Evolutionary conservation across 2,113 vertebrate genomes (phyloP).

Genomic region (Epinephelus moara): DNA sequence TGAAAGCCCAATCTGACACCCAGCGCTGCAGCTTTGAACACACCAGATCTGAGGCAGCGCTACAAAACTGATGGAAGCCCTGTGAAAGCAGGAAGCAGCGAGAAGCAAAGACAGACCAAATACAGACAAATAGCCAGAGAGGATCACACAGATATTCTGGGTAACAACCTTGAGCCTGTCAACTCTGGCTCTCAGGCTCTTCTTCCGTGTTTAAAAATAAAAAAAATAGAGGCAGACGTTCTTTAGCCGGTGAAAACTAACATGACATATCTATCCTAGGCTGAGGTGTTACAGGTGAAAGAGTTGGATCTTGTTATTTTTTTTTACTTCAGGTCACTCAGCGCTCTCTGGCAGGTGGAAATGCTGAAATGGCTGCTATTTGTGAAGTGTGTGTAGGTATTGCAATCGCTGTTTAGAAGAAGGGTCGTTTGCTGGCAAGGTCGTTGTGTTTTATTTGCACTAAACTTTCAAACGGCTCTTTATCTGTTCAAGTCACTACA

Average conservation of each 20-base stretch:
- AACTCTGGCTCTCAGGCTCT: conserved; percentile 30
- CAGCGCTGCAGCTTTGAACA: conserved; percentile 48
- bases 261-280: conserved; percentile 63
- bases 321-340: conserved; percentile 29
- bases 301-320: conserved; percentile 47
- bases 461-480: conserved; percentile 16
- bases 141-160: conserved; percentile 43
- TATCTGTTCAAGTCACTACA: neutral
- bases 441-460: neutral
- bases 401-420: neutral
- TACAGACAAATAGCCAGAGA: conserved; percentile 62
- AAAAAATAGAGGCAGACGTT: conserved; percentile 4
- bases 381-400: conserved; percentile 9
- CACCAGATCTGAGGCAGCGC: conserved; percentile 44
- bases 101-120: conserved; percentile 36
- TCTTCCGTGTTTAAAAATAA: conserved; percentile 41
- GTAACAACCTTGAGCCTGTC: conserved; percentile 63
- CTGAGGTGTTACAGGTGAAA: conserved; percentile 45
- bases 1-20: conserved; percentile 59
- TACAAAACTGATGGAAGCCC: conserved; percentile 33
- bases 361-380: neutral
- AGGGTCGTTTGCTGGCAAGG: conserved; percentile 9
- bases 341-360: neutral
- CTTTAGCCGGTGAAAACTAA: conserved; percentile 47
- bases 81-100: conserved; percentile 33